Evolutionary conservation across 2,113 vertebrate genomes (phyloP).

Genomic region (Campylomormyrus numenius): DNA sequence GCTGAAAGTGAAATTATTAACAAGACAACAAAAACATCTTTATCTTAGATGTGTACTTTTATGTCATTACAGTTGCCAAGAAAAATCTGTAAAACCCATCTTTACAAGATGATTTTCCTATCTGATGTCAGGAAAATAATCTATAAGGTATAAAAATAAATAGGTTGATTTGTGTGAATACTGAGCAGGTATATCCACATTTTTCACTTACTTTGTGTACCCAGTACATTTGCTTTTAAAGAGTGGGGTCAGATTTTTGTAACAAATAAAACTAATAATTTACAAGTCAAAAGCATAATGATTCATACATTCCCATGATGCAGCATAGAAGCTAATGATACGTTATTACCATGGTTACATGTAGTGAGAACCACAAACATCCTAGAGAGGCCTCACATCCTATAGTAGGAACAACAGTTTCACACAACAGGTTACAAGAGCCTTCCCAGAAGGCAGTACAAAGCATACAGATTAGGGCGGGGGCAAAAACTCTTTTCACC

Average conservation of each 20-base stretch:
- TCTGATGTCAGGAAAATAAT: conserved; percentile 41
- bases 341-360: conserved; percentile 54
- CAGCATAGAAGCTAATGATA: conserved; percentile 52
- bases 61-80: conserved; percentile 30
- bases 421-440: conserved; percentile 35
- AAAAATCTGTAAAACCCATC: conserved; percentile 44
- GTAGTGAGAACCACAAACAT: conserved; percentile 42
- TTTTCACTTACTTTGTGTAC: conserved; percentile 18
- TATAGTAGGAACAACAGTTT: conserved; percentile 45
- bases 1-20: conserved; percentile 46
- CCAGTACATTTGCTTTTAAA: conserved; percentile 27
- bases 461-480: conserved; percentile 33
- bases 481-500: conserved; percentile 28
- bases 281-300: conserved; percentile 42
- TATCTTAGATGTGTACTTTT: conserved; percentile 20
- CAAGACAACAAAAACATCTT: conserved; percentile 40
- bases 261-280: conserved; percentile 34
- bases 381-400: conserved; percentile 36
- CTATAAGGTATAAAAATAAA: conserved; percentile 61
- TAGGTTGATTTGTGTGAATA: conserved; percentile 41
- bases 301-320: conserved; percentile 37
- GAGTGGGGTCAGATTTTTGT: conserved; percentile 40
- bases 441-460: conserved; percentile 59
- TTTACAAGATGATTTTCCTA: conserved; percentile 33
- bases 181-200: conserved; percentile 30